Base-by-base conservation (phyloP, 2,797 vertebrate species). In the Notoglanidium macrostoma region DNA sequence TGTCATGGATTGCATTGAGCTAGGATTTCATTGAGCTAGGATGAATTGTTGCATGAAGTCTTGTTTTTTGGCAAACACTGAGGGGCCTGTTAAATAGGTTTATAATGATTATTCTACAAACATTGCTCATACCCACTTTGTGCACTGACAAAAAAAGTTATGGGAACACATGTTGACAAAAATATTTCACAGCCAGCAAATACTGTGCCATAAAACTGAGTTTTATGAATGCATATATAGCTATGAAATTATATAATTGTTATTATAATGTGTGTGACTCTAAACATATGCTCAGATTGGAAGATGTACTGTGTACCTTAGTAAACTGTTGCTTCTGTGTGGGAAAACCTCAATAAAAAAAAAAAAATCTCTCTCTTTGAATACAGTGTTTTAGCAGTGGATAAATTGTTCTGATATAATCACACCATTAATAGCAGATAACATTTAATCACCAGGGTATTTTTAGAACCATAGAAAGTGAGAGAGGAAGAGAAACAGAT, bases 321-420 rank as follows among this genome's bases (percentile, higher is more conserved):
- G 26, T 59, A 87, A 51, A 63, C 26, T 54, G 51, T 79, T n/a
- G 21, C 23, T 76, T 51, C 21, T 72, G 10, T 79, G 82, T 65
- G 54, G 32, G 44, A 46, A 35, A 68, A 84, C 19, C 3, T 40
- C 70, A 21, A 74, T 73, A 5, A 70, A 61, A 87, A 79, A 61
- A 87, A 79, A 44, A 59, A 77, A 85, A 77, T 59, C 46, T 46
- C 29, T 82, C 29, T 61, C 49, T 15, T 9, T 35, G 23, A 74
- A 70, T 81, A 89, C 76, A 84, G 61, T 49, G 46, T 76, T 61
- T 57, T 40, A 57, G 21, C 57, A 68, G 40, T 14, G 55, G 72
- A 89, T 87, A 63, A 86, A 86, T 88, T 78, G 55, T 88, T 88
- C 77, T 86, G 63, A 88, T 78, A 72, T 84, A 35, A 91, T 88